Percentiles rank a stretch among this genome's conserved stretches.
These are phyloP conservation scores for Dryomyza anilis DNA, from an alignment of 2,888 invertebrate genomes.

Conservation along the genomic window DNA sequence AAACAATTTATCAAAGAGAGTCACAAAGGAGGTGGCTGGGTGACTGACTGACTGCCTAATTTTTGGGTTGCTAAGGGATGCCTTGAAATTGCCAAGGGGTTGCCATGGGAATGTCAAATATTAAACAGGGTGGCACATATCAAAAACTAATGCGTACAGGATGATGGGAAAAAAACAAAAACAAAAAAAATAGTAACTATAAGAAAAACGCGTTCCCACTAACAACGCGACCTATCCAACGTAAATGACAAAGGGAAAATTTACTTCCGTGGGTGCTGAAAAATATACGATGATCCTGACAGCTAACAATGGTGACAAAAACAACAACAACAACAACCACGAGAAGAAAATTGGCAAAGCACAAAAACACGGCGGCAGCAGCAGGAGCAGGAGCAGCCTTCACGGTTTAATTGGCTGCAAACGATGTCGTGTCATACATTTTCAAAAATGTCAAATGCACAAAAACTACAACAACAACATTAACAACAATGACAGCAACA, in stretches of 20 bases:
- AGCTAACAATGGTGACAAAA: constrained; percentile 27
- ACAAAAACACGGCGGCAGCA: constrained; percentile 21
- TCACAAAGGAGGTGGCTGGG: no score
- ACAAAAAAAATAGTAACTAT: background rate
- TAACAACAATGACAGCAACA: constrained; percentile 37
- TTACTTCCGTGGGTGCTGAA: constrained; percentile 30
- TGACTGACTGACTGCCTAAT: no score
- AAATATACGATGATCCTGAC: constrained; percentile 21
- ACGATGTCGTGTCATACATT: constrained; percentile 50
- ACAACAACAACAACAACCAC: constrained; percentile 9
- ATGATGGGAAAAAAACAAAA: background rate
- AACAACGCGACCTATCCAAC: background rate
- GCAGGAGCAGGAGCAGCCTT: constrained; percentile 52
- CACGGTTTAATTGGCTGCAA: constrained; percentile 59
- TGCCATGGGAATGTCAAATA: no score
- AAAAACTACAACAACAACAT: constrained; percentile 28
- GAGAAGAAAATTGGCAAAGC: background rate
- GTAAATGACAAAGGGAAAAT: background rate
- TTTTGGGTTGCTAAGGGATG: no score
- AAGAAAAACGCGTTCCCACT: background rate
- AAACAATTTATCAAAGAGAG: no score
- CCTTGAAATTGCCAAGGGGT: no score
- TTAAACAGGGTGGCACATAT: no score
- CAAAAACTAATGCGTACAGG: no score
- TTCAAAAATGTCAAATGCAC: constrained; percentile 28